Conservation (phyloP, 1,140 invertebrate genomes). For the Aphelinus certus region DNA sequence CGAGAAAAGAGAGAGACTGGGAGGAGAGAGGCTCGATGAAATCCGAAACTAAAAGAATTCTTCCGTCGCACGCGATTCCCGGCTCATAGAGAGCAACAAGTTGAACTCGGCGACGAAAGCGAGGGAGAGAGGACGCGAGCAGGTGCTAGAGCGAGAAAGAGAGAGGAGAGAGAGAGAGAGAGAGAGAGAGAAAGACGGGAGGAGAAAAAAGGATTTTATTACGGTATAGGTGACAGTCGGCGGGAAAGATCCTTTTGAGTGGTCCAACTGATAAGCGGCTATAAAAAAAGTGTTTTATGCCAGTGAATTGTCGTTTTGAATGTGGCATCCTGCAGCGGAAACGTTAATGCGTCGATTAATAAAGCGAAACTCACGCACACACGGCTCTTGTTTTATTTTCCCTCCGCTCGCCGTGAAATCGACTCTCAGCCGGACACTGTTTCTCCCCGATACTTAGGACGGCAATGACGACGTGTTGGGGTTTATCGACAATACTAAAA, state of each 20-base stretch:
- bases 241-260: slow-evolving; percentile 28
- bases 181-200: slow-evolving; percentile 5
- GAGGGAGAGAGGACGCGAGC: background rate
- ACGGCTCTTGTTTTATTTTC: background rate
- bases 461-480: no score
- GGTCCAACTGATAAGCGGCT: slow-evolving; percentile 31
- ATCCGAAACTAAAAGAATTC: slow-evolving; percentile 38
- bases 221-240: slow-evolving; percentile 22
- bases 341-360: slow-evolving; percentile 21
- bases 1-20: background rate
- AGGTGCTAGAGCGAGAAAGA: no score
- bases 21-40: slow-evolving; percentile 25
- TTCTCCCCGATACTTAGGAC: no score
- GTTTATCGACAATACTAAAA: no score
- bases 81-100: slow-evolving; percentile 16
- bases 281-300: slow-evolving; percentile 37
- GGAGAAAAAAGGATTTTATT: slow-evolving; percentile 25
- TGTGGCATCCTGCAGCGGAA: slow-evolving; percentile 10
- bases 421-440: no score
- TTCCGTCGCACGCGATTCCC: slow-evolving; percentile 32
- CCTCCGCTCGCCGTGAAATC: background rate
- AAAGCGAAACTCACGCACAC: slow-evolving; percentile 15
- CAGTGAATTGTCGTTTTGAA: slow-evolving; percentile 16
- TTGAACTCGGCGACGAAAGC: slow-evolving; percentile 28
- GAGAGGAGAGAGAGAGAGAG: background rate